Percentiles rank a stretch among this genome's conserved stretches.
These are phyloP conservation scores for Latheticus oryzae DNA, from an alignment of 2,888 invertebrate species.

Conservation along the genomic window DNA sequence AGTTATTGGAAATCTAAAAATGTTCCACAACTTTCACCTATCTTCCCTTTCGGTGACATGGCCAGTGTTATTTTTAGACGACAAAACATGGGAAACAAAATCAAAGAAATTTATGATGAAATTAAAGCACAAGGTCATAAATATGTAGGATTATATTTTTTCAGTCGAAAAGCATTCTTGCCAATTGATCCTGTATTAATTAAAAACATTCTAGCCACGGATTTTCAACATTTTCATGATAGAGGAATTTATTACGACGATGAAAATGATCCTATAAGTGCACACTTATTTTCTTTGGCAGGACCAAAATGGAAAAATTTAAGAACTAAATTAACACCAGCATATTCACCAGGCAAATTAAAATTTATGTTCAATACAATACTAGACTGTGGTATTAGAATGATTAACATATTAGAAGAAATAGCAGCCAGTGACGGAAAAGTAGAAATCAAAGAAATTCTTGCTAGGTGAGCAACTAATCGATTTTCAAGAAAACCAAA, in stretches of 20 bases:
- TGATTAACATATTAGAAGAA: constrained; percentile 65
- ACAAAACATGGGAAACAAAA: constrained; percentile 72
- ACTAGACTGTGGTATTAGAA: constrained; percentile 69
- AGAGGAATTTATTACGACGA: constrained; percentile 74
- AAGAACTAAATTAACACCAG: constrained; percentile 73
- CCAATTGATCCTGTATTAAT: constrained; percentile 73
- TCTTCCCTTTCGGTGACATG: constrained; percentile 75
- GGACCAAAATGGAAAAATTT: constrained; percentile 74
- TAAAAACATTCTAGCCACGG: constrained; percentile 68
- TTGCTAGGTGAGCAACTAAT: constrained; percentile 59
- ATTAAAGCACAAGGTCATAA: constrained; percentile 63
- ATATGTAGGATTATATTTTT: constrained; percentile 73
- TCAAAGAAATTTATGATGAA: constrained; percentile 70
- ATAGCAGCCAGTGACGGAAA: constrained; percentile 51
- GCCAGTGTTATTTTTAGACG: constrained; percentile 68
- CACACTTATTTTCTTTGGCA: constrained; percentile 70
- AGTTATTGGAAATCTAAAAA: constrained; percentile 72
- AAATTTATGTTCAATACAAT: constrained; percentile 74
- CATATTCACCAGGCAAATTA: constrained; percentile 76
- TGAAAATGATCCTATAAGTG: constrained; percentile 71
- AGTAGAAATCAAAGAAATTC: constrained; percentile 67
- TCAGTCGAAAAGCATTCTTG: constrained; percentile 72
- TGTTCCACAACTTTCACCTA: constrained; percentile 69
- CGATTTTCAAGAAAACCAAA: neutral
- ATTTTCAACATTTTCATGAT: constrained; percentile 75